Base-by-base conservation (phyloP, 2,888 invertebrate species). In the Euzophera pinguis region DNA sequence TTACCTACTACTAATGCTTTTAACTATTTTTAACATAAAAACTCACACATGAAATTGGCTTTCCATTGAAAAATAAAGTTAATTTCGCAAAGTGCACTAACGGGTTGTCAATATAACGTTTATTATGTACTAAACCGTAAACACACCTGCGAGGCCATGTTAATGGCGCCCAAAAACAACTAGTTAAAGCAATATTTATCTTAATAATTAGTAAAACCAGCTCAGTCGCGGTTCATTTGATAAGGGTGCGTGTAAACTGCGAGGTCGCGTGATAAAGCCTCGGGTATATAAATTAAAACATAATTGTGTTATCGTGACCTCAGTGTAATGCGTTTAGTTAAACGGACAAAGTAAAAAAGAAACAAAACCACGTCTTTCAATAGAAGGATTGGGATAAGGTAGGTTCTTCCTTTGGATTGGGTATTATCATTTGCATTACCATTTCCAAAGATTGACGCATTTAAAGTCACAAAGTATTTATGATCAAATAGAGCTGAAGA, bases 261-360 rank as follows among this genome's bases (percentile, higher is more conserved):
- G 60, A 57, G 54, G 65, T 89, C 71, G 89, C 89, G 89, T 89
- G 89, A 80, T 81, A 75, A 72, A 74, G 71, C 73, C 70, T 63
- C 65, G 73, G 75, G 83, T 72, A 84, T 89, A 90, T 90, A 90
- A 90, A 90, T 90, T 90, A 89, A 86, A 88, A 86, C 82, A 81
- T 90, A 90, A 90, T 90, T 89, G 89, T 86, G 79, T 84, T 90
- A 88, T 89, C 89, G 89, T 88, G 88, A 87, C 86, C 84, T 78
- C 78, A 78, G 78, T 79, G 82, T 86, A 81, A 83, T 82, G 76
- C 81, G 78, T 83, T 75, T 71, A 72, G 68, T 45, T 70, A 65
- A n/a, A 16, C 61, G 57, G 68, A 70, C 74, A 62, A 63, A 57
- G 62, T 14, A 32, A 14, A 45, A 14, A 32, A 12, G 0, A 29